Evolutionary conservation across 1,140 invertebrate species (phyloP), one percentile per base, ranked within the genome.

Genomic region (Monomorium pharaonis): DNA sequence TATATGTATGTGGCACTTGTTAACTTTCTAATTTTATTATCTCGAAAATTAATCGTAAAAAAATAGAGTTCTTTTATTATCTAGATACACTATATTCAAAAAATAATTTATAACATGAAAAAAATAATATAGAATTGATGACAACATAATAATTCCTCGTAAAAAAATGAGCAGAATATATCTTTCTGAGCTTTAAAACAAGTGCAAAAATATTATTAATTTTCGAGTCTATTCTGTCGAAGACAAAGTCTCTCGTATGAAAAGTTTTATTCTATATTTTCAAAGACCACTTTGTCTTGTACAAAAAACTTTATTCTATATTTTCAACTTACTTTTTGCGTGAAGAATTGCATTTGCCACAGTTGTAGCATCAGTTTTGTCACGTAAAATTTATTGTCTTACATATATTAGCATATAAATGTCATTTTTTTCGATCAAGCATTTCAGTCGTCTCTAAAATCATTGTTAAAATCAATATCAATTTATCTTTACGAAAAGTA

Each of bases 361-460:
- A 16, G 14, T 16, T 70, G 67, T 14, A 27, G 37, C 24, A 27
- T 49, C 16, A 47, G 24, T 30, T 70, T 49, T 27, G 21, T 6
- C 14, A 16, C 24, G 24, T 24, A 62, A 27, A 42, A 60, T 27
- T 60, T 60, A 62, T 42, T 42, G 14, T 16, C 9, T 76, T 14
- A 42, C 21, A 42, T 16, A 54, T 58, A 42, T 74, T 54, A 74
- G 3, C n/a, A 49, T 21, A 12, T 77, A 63, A 78, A 54, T 65
- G 24, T 37, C 30, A 30, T 5, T 3, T 67, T n/a, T 24, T 1
- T 75, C n/a, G 44, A 69, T 63, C 27, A 27, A 54, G 2, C 49
- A 51, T 5, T 63, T 33, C 33, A n/a, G 1, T 30, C 21, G 21
- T 14, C 49, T 30, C 9, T 18, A 18, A 70, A 81, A 44, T 30